Percentiles rank a stretch among this genome's conserved stretches.
Evolutionary conservation across 2,797 vertebrate genomes (phyloP).

Genomic region (Aphelocoma californica): DNA sequence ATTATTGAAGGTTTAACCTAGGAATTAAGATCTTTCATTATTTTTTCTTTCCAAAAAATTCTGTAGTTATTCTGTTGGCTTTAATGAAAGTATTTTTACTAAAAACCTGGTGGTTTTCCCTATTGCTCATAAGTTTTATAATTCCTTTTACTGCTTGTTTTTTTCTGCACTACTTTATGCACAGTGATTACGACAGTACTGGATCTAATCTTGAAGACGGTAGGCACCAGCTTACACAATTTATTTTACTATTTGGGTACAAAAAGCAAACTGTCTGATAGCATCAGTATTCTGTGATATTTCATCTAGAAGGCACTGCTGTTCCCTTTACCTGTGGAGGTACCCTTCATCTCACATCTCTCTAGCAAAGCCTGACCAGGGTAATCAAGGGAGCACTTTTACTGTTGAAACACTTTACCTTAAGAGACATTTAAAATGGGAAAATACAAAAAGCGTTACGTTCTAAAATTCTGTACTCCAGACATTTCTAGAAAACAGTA

Average conservation of each 20-base stretch:
- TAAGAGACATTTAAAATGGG: not conserved
- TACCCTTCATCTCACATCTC: not conserved
- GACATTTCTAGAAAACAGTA: not conserved
- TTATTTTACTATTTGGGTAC: not conserved
- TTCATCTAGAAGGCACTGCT: not conserved
- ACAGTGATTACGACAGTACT: not conserved
- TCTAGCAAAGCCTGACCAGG: not conserved
- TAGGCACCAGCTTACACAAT: not conserved
- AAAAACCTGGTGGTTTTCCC: not conserved
- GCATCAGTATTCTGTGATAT: not conserved
- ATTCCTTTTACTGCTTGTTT: not conserved
- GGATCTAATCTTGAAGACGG: not conserved
- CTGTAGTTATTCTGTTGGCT: not conserved
- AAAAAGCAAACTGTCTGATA: not conserved
- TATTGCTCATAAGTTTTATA: not conserved
- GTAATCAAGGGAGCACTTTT: not conserved
- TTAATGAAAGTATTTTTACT: not conserved
- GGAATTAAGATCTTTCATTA: not conserved
- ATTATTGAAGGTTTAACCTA: not conserved
- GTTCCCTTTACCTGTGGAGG: not conserved
- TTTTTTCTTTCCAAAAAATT: not conserved
- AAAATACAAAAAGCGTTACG: not conserved
- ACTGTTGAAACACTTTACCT: not conserved
- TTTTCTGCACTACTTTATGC: not conserved
- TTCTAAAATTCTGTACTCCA: not conserved